A percentile compares a stretch with the other conserved stretches of the same genome.
These are phyloP conservation scores for Holothuria leucospilota DNA, from an alignment of 53 echinoderm and acorn worm species.

Conservation along the genomic window DNA sequence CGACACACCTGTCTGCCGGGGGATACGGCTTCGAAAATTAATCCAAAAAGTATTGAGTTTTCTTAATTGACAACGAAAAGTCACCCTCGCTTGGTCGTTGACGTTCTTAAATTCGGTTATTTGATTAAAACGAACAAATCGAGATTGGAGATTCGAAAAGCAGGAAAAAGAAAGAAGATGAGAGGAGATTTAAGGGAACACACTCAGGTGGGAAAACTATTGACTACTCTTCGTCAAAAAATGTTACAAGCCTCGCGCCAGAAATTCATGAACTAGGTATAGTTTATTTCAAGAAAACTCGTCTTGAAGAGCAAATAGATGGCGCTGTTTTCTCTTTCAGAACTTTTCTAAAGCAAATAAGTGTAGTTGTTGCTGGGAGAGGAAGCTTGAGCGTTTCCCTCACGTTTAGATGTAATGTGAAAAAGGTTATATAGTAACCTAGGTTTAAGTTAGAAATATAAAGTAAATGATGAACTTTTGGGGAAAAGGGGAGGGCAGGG, in stretches of 20 bases:
- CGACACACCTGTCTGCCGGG: slow-evolving; percentile 47
- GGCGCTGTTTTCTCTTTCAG: slow-evolving; percentile 10
- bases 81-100: slow-evolving; percentile 52
- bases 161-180: slow-evolving; percentile 12
- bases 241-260: slow-evolving; percentile 43
- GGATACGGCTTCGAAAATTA: slow-evolving; percentile 52
- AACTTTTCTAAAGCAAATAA: no score
- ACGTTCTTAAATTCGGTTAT: slow-evolving; percentile 53
- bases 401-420: no score
- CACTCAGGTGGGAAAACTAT: slow-evolving; percentile 50
- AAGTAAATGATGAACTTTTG: no score
- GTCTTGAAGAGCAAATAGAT: neutral
- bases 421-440: no score
- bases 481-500: no score
- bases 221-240: slow-evolving; percentile 30
- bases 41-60: slow-evolving; percentile 60
- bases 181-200: slow-evolving; percentile 45
- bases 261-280: no score
- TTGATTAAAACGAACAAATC: slow-evolving; percentile 50
- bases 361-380: no score
- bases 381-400: no score
- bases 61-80: slow-evolving; percentile 63
- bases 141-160: slow-evolving; percentile 33
- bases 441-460: no score
- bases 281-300: no score